Evolutionary conservation across 2,888 invertebrate genomes (phyloP), one percentile per base, ranked within the genome.

Genomic region (Amiota mariae): DNA sequence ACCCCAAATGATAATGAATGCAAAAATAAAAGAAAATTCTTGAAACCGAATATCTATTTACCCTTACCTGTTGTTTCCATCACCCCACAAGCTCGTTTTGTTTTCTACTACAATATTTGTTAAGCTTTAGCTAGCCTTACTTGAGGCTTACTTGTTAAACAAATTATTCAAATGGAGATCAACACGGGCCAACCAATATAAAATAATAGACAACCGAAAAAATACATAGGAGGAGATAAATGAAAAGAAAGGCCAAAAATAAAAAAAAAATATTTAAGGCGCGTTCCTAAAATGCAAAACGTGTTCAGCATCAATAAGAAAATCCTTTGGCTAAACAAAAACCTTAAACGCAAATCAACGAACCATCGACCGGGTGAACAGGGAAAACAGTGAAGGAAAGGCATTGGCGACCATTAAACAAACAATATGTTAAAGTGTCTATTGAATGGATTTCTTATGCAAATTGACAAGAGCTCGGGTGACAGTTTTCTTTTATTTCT

Each of bases 241-340:
- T n/a, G n/a, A n/a, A n/a, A n/a, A n/a, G n/a, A n/a, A 11, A 36
- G 61, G 61, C 12, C 36, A 46, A 59, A 59, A 18, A 36, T 36
- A 6, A 59, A 18, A 18, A 18, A 15, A 64, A 67, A 67, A 54
- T 54, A 24, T 54, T 68, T 36, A 68, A 68, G 51, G 54, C 63
- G 63, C 24, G 36, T 18, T 63, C n/a, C 79, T 83, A 75, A 76
- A 76, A 75, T 77, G 75, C 72, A 71, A 78, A 81, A 82, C 82
- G 82, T 82, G 82, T 85, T 85, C 77, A 78, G 82, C 82, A 82
- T 82, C 80, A 80, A 76, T 82, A 82, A 82, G 12, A 54, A 36
- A 83, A 81, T 76, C 75, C 78, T 71, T 71, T 77, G 75, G 76
- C 75, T 76, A 80, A 81, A 77, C 79, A 76, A 71, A 73, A 78